Evolutionary conservation across 2,888 invertebrate species (phyloP).

Genomic region (Trisateles emortualis): DNA sequence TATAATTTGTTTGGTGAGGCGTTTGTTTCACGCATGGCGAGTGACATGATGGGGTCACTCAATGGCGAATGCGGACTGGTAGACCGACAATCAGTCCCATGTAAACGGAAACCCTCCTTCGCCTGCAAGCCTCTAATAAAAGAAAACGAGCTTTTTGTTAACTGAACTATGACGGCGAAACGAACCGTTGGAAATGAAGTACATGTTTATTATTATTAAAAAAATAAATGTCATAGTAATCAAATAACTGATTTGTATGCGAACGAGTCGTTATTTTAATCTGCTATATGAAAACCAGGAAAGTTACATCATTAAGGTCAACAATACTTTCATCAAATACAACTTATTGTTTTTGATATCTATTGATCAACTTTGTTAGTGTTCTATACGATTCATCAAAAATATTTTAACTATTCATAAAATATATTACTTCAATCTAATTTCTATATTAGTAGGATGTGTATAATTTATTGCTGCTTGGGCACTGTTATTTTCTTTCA

Average conservation of each 20-base stretch:
- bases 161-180: constrained; percentile 62
- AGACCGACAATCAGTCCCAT: constrained; percentile 63
- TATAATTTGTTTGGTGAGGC: constrained; percentile 12
- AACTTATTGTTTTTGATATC: not conserved
- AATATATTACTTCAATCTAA: too few relatives aligned
- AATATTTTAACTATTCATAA: too few relatives aligned
- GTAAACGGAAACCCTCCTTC: constrained; percentile 61
- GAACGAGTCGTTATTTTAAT: not conserved
- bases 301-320: constrained; percentile 2
- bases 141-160: constrained; percentile 65
- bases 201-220: constrained; percentile 35
- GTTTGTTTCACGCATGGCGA: constrained; percentile 43
- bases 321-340: constrained; percentile 1
- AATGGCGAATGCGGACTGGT: constrained; percentile 48
- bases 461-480: too few relatives aligned
- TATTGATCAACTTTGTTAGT: not conserved
- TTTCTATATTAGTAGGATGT: too few relatives aligned
- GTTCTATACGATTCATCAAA: not conserved
- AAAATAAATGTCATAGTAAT: constrained; percentile 24
- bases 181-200: constrained; percentile 64
- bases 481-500: too few relatives aligned
- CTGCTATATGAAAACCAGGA: constrained; percentile 7
- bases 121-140: constrained; percentile 53
- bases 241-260: constrained; percentile 13
- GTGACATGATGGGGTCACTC: constrained; percentile 53